These are phyloP conservation scores for Heliconius hermathena DNA, from an alignment of 1,140 invertebrate species.

Conservation along the genomic window DNA sequence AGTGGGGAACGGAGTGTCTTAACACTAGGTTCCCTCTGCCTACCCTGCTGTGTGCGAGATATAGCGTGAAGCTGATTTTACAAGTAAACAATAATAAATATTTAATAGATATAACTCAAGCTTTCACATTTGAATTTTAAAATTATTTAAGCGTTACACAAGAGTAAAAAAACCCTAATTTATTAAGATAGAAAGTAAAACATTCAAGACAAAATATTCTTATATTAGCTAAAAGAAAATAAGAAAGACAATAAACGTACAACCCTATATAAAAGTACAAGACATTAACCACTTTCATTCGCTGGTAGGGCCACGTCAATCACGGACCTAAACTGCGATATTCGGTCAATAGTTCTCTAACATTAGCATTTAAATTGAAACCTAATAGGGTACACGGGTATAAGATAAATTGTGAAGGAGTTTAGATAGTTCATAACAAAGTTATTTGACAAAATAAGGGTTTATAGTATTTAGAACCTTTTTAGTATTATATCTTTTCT, in stretches of 20 bases:
- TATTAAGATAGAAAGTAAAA: too few relatives aligned
- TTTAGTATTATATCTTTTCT: background rate
- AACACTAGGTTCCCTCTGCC: too few relatives aligned
- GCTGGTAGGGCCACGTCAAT: conserved; percentile 36
- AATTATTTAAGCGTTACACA: too few relatives aligned
- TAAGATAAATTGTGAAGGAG: conserved; percentile 10
- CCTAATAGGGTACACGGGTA: conserved; percentile 24
- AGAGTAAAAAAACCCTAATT: too few relatives aligned
- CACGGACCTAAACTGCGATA: conserved; percentile 30
- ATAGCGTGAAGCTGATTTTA: too few relatives aligned
- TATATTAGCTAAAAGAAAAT: too few relatives aligned
- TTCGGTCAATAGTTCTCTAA: conserved; percentile 32
- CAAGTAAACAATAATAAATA: too few relatives aligned
- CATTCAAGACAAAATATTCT: too few relatives aligned
- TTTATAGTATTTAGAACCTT: background rate
- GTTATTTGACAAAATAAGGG: background rate
- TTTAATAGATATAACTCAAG: too few relatives aligned
- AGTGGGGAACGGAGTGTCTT: too few relatives aligned
- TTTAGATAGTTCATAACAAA: background rate
- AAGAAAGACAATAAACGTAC: background rate
- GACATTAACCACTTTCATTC: conserved; percentile 27
- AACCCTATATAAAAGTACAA: conserved; percentile 26
- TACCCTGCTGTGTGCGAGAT: too few relatives aligned
- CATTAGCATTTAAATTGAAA: conserved; percentile 40
- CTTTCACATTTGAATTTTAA: too few relatives aligned